phyloP scores from a whole-genome alignment of 1,140 invertebrate genomes.

The Platyscapa corneri region DNA sequence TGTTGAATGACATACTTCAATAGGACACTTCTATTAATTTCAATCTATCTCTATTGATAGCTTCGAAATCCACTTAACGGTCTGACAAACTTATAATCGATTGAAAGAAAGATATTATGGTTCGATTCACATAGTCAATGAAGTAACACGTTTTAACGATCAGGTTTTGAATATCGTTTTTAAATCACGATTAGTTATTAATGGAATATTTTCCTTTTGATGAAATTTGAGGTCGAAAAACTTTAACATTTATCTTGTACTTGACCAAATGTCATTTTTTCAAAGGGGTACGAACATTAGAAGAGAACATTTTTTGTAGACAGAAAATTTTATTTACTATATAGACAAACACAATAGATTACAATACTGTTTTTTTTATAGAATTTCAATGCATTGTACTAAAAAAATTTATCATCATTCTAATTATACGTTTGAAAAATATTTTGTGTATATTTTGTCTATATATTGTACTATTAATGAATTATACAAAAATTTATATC shows the following conservation, averaged over 20 bases:
- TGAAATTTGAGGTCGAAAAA: not conserved
- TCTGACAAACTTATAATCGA: constrained; percentile 1
- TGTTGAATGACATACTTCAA: not conserved
- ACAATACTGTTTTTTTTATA: too few relatives aligned
- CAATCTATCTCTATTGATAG: not conserved
- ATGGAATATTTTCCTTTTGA: not conserved
- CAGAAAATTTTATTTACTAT: too few relatives aligned
- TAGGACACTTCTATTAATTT: not conserved
- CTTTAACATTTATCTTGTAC: not conserved
- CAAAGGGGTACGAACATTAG: too few relatives aligned
- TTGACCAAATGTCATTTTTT: too few relatives aligned
- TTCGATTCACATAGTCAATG: not conserved
- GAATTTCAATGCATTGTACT: too few relatives aligned
- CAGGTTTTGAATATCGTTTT: not conserved
- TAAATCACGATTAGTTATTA: not conserved
- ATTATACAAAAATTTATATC: too few relatives aligned
- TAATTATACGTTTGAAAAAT: too few relatives aligned
- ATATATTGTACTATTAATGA: too few relatives aligned
- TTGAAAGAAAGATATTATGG: not conserved
- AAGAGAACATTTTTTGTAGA: too few relatives aligned
- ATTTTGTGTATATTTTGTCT: too few relatives aligned
- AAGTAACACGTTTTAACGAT: not conserved
- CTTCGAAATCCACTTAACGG: not conserved
- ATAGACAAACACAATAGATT: too few relatives aligned
- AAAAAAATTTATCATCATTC: too few relatives aligned